These are phyloP conservation scores for Leuciscus idus DNA, from an alignment of 2,113 vertebrate genomes.

Conservation along the genomic window DNA sequence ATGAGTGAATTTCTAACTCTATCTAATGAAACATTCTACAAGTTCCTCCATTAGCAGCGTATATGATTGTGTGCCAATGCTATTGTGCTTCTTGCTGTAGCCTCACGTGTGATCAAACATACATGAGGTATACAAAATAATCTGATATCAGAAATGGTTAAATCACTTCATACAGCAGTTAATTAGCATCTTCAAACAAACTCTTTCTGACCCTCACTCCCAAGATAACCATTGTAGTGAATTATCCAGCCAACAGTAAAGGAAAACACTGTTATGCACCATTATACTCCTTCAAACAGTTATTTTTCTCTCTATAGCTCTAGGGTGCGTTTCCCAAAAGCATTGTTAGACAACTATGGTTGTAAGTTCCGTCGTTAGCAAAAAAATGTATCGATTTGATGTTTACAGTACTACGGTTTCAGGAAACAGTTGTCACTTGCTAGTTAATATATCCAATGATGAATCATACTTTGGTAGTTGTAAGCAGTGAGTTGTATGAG, in stretches of 20 bases:
- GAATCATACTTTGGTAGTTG: too few species aligned
- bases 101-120: slow-evolving; percentile 18
- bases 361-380: not conserved
- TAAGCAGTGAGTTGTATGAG: not conserved
- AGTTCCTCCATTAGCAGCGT: not conserved
- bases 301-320: not conserved
- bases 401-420: too few species aligned
- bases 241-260: not conserved
- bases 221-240: not conserved
- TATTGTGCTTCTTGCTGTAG: not conserved
- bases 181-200: slow-evolving; percentile 6
- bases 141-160: slow-evolving; percentile 14
- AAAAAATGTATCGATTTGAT: not conserved
- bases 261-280: not conserved
- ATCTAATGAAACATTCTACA: not conserved
- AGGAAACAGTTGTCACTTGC: not conserved
- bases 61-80: not conserved
- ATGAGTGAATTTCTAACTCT: not conserved
- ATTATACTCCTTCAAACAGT: not conserved
- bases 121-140: slow-evolving; percentile 6
- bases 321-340: not conserved
- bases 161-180: not conserved
- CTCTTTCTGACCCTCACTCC: not conserved
- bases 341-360: not conserved
- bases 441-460: not conserved